A percentile compares a stretch with the other conserved stretches of the same genome.
Evolutionary conservation across 1,140 invertebrate genomes (phyloP).

Genomic region (Drosophila teissieri): DNA sequence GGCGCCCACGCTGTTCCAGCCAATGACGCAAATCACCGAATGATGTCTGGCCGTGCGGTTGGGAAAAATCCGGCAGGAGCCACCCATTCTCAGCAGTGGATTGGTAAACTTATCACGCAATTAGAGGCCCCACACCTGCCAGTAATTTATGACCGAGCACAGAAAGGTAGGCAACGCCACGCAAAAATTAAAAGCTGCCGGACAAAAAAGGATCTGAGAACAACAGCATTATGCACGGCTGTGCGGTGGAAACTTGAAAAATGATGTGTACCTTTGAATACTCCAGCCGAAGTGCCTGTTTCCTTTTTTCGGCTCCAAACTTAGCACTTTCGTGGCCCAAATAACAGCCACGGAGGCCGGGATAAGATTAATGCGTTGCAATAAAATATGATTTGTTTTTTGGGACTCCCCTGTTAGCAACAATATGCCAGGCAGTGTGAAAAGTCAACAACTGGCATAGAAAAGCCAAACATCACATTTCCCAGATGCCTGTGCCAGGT

Average conservation of each 20-base stretch:
- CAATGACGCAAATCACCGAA: constrained; percentile 59
- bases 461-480: constrained; percentile 53
- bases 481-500: constrained; percentile 57
- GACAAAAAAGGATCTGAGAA: constrained; percentile 3
- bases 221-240: constrained; percentile 13
- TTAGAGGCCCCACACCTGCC: constrained; percentile 67
- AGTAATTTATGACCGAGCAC: constrained; percentile 61
- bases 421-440: constrained; percentile 51
- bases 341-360: constrained; percentile 20
- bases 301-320: constrained; percentile 33
- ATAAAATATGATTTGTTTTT: constrained; percentile 80
- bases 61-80: neutral
- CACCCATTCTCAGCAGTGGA: constrained; percentile 41
- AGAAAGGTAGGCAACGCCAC: constrained; percentile 48
- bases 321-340: constrained; percentile 59
- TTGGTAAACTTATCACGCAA: constrained; percentile 80
- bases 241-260: constrained; percentile 31
- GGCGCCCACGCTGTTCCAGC: constrained; percentile 1
- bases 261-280: constrained; percentile 42
- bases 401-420: constrained; percentile 40
- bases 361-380: constrained; percentile 78
- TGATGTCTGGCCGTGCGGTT: constrained; percentile 21
- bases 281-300: neutral
- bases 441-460: constrained; percentile 73
- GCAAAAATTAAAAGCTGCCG: constrained; percentile 52